Percentiles rank a stretch among this genome's conserved stretches.
Conservation (phyloP, 2,113 vertebrate genomes). For the Sceloporus undulatus region DNA sequence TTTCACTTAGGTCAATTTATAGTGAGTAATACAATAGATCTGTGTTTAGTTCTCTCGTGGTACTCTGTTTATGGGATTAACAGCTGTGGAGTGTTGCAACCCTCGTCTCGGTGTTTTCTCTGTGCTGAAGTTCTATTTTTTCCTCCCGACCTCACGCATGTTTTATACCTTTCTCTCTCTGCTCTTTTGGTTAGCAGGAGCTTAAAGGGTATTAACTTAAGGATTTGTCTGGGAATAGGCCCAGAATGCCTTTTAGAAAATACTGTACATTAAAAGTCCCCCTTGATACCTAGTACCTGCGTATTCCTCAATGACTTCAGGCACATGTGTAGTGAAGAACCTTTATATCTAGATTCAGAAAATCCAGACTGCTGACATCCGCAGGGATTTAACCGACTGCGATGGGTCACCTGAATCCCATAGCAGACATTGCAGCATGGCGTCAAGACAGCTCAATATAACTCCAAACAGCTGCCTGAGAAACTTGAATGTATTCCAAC, state of each 20-base stretch:
- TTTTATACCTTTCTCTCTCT: slow-evolving; percentile 16
- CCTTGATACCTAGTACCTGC: slow-evolving; percentile 15
- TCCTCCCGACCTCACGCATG: neutral
- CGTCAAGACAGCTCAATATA: slow-evolving; percentile 2
- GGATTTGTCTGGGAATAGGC: slow-evolving; percentile 25
- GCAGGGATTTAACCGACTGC: neutral
- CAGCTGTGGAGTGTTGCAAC: neutral
- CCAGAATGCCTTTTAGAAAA: slow-evolving; percentile 25
- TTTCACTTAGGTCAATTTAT: too few species aligned
- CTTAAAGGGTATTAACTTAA: slow-evolving; percentile 21
- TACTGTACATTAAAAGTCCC: slow-evolving; percentile 16
- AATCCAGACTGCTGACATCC: slow-evolving; percentile 2
- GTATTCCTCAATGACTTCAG: neutral
- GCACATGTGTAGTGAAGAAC: neutral
- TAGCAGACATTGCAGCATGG: neutral
- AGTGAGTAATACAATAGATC: neutral
- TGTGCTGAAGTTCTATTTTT: neutral
- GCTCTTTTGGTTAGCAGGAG: slow-evolving; percentile 21
- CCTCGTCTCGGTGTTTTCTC: slow-evolving; percentile 1
- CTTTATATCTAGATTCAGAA: neutral
- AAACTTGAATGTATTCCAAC: neutral
- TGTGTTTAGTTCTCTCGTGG: neutral
- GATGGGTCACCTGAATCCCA: neutral
- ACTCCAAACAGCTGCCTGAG: slow-evolving; percentile 8
- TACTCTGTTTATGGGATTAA: neutral